phyloP scores from a whole-genome alignment of 2,113 vertebrate species.

The Hemiscyllium ocellatum region DNA sequence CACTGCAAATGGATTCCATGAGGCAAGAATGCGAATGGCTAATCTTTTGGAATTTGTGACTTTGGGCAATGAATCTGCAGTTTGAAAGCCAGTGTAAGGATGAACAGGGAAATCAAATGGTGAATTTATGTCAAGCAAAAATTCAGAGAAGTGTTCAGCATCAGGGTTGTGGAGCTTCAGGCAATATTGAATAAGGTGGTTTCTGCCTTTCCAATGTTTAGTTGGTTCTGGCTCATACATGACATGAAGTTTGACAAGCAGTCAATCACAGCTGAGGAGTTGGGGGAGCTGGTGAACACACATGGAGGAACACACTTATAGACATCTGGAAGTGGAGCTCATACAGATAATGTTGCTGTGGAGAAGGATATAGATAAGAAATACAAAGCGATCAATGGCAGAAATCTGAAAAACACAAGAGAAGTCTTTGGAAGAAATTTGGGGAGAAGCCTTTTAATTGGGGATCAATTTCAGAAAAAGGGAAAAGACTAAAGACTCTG shows the following conservation, averaged over 20 bases:
- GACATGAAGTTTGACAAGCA: background rate
- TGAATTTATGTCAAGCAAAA: background rate
- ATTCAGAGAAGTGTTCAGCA: background rate
- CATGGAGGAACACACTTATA: background rate
- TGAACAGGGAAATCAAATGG: background rate
- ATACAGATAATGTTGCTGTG: background rate
- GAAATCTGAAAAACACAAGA: background rate
- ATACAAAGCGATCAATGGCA: background rate
- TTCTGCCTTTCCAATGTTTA: background rate
- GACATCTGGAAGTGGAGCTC: background rate
- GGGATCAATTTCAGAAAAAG: background rate
- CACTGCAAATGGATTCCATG: background rate
- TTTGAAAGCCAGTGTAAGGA: background rate
- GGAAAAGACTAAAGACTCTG: background rate
- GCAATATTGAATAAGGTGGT: background rate
- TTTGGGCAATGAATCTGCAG: background rate
- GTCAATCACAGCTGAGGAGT: background rate
- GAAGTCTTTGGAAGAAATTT: background rate
- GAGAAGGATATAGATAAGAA: background rate
- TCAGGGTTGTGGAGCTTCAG: background rate
- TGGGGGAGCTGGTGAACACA: background rate
- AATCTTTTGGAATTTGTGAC: background rate
- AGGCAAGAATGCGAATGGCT: background rate
- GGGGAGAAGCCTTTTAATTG: background rate
- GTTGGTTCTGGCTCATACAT: background rate